Evolutionary conservation across 2,797 vertebrate genomes (phyloP).

Genomic region (Brachyrhaphis roseni): DNA sequence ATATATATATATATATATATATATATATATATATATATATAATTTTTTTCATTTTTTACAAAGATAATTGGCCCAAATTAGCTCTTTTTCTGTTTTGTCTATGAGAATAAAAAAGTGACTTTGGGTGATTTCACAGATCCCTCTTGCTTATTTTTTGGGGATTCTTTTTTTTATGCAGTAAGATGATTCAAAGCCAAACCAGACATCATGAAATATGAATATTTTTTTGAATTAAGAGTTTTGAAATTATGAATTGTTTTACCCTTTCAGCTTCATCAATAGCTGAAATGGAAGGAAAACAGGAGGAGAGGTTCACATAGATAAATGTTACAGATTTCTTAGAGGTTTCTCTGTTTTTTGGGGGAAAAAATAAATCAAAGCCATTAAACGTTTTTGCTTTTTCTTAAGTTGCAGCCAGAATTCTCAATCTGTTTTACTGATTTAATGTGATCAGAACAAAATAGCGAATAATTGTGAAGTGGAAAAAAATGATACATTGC

Average conservation of each 20-base stretch:
- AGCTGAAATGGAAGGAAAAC: background rate
- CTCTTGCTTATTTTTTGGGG: background rate
- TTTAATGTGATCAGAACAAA: background rate
- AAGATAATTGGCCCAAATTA: slow-evolving; percentile 1
- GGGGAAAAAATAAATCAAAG: background rate
- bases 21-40: too few relatives aligned
- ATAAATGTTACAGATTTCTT: background rate
- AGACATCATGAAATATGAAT: background rate
- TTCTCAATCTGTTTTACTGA: background rate
- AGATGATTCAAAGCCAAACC: background rate
- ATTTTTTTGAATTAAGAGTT: background rate
- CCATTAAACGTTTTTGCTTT: background rate
- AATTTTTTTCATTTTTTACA: too few relatives aligned
- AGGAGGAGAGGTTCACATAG: background rate
- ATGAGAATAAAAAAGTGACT: background rate
- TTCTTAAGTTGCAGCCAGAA: background rate
- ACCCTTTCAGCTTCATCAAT: background rate
- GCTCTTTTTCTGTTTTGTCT: background rate
- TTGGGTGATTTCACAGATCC: background rate
- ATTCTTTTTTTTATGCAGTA: background rate
- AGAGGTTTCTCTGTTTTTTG: background rate
- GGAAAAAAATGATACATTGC: background rate
- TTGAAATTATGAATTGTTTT: background rate
- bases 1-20: too few relatives aligned
- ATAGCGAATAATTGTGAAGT: background rate